phyloP scores from a whole-genome alignment of 2,113 vertebrate species.

The Tachysurus vachellii region DNA sequence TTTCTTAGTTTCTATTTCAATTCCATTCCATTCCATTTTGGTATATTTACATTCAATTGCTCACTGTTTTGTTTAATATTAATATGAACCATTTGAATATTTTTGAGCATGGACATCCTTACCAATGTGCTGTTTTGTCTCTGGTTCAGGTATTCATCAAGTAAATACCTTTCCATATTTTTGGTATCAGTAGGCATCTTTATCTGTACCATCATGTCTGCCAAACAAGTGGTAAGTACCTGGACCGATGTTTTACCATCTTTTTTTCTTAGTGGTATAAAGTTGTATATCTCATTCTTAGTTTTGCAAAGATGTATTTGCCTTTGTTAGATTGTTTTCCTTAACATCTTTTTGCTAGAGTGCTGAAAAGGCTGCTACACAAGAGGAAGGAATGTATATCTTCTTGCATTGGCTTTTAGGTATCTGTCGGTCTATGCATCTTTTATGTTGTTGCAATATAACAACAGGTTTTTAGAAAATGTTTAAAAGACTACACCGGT shows the following conservation, averaged over 20 bases:
- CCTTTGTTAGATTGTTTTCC: not conserved
- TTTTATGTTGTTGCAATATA: not conserved
- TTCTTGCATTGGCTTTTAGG: slow-evolving; percentile 92
- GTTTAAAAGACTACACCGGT: not conserved
- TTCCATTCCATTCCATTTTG: not conserved
- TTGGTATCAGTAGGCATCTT: slow-evolving; percentile 95
- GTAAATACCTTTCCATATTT: slow-evolving; percentile 87
- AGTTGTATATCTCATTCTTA: not conserved
- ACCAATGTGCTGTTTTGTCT: slow-evolving; percentile 32
- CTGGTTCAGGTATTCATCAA: slow-evolving; percentile 81
- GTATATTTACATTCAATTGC: not conserved
- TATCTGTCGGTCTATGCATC: slow-evolving; percentile 44
- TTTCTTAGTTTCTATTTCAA: not conserved
- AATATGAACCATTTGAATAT: not conserved
- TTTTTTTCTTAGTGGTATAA: not conserved
- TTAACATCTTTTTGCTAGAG: slow-evolving; percentile 67
- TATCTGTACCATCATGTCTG: slow-evolving; percentile 96
- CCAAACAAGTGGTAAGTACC: slow-evolving; percentile 93
- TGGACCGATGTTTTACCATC: not conserved
- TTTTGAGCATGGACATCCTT: not conserved
- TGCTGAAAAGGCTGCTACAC: slow-evolving; percentile 66
- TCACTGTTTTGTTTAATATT: not conserved
- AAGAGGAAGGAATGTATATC: slow-evolving; percentile 75
- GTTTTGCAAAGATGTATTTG: not conserved
- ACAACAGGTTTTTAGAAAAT: not conserved